Conservation (phyloP, 37 sponge, comb jelly and placozoan species). For the Axinella damicornis region DNA sequence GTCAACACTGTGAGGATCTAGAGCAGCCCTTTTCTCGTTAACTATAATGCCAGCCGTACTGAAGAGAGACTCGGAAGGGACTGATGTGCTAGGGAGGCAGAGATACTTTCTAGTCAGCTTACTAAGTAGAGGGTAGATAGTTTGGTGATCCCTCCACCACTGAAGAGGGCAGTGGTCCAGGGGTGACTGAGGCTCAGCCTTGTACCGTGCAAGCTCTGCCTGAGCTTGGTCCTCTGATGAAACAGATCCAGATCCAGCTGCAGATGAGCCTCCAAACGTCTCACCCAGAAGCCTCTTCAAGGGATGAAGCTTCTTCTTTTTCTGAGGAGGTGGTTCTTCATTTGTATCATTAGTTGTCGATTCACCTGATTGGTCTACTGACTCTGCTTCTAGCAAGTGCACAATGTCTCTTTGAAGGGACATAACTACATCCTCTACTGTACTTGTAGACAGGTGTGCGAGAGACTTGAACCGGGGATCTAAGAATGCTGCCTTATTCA, state of each 20-base stretch:
- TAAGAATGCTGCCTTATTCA: neutral
- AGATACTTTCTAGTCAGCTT: conserved; percentile 31
- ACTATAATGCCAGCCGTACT: neutral
- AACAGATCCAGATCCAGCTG: conserved; percentile 1
- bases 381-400: conserved; percentile 3
- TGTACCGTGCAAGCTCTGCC: conserved; percentile 10
- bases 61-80: conserved; percentile 31
- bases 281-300: conserved; percentile 19
- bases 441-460: conserved; percentile 18
- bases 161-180: conserved; percentile 25
- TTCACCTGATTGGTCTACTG: neutral
- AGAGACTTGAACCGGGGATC: conserved; percentile 36
- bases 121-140: conserved; percentile 20
- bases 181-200: conserved; percentile 32
- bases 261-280: conserved; percentile 22
- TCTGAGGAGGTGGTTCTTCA: neutral
- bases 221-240: conserved; percentile 23
- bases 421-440: neutral
- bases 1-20: conserved; percentile 13
- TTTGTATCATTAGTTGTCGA: no score
- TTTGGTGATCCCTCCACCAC: conserved; percentile 17
- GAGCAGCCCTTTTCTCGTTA: conserved; percentile 22
- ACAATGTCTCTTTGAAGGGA: conserved; percentile 26
- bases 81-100: conserved; percentile 34
- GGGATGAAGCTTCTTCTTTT: conserved; percentile 4